phyloP scores from a whole-genome alignment of 2,113 vertebrate species.

The Gobiocypris rarus region DNA sequence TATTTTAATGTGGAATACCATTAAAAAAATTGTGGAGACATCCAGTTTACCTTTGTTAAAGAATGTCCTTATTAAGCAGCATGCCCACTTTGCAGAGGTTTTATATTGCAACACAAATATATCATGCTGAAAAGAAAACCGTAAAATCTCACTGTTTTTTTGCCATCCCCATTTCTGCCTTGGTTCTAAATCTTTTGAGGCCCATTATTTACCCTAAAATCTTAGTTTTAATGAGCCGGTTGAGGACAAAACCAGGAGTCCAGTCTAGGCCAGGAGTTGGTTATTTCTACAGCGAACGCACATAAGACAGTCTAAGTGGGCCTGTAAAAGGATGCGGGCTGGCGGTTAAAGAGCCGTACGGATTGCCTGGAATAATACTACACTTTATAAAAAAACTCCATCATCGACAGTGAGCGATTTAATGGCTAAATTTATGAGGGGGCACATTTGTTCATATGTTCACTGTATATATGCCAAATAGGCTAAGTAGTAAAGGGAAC shows the following conservation, averaged over 20 bases:
- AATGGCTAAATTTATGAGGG: constrained; percentile 26
- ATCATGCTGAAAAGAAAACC: constrained; percentile 45
- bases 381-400: constrained; percentile 31
- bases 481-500: background rate
- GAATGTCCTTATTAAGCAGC: constrained; percentile 7
- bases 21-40: background rate
- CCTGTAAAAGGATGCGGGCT: constrained; percentile 50
- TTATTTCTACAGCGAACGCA: constrained; percentile 48
- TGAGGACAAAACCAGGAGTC: constrained; percentile 62
- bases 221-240: constrained; percentile 64
- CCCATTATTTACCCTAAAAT: constrained; percentile 62
- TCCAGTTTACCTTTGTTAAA: background rate
- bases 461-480: background rate
- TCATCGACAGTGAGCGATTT: background rate
- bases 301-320: constrained; percentile 48
- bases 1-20: background rate
- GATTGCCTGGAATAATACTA: constrained; percentile 37
- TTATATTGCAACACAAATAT: constrained; percentile 22
- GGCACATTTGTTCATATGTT: constrained; percentile 5
- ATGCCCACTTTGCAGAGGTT: constrained; percentile 13
- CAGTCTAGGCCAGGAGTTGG: constrained; percentile 47
- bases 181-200: constrained; percentile 70
- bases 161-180: constrained; percentile 48
- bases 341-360: constrained; percentile 41
- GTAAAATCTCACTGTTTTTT: constrained; percentile 23